Conservation (phyloP, 2,888 invertebrate species). For the Machimus rusticus region DNA sequence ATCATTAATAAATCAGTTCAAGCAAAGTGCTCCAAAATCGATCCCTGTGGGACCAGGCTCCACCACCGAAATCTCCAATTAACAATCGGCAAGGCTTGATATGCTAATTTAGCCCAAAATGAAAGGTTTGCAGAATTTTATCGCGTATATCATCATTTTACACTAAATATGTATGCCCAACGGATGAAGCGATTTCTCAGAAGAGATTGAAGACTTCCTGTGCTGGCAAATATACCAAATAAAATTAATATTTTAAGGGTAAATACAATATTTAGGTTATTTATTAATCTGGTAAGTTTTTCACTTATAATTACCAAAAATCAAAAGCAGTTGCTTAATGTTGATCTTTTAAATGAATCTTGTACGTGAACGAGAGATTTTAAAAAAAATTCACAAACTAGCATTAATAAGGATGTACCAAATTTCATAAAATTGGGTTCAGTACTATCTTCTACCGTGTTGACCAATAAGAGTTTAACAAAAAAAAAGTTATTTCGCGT, state of each 20-base stretch:
- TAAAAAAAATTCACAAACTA: too few species aligned
- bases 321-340: too few species aligned
- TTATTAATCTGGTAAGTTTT: neutral
- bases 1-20: neutral
- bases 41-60: neutral
- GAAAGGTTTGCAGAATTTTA: neutral
- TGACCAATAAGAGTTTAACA: too few species aligned
- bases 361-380: too few species aligned
- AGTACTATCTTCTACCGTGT: too few species aligned
- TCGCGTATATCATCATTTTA: neutral
- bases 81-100: neutral
- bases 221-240: neutral
- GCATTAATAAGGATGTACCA: too few species aligned
- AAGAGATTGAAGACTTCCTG: neutral
- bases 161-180: neutral
- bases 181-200: neutral
- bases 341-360: too few species aligned
- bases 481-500: too few species aligned
- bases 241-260: neutral
- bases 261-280: neutral
- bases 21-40: neutral
- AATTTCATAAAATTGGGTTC: too few species aligned
- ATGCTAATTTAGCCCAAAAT: neutral
- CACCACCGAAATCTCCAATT: neutral
- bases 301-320: too few species aligned